Conservation (phyloP, 2,797 vertebrate genomes). For the Anableps anableps region DNA sequence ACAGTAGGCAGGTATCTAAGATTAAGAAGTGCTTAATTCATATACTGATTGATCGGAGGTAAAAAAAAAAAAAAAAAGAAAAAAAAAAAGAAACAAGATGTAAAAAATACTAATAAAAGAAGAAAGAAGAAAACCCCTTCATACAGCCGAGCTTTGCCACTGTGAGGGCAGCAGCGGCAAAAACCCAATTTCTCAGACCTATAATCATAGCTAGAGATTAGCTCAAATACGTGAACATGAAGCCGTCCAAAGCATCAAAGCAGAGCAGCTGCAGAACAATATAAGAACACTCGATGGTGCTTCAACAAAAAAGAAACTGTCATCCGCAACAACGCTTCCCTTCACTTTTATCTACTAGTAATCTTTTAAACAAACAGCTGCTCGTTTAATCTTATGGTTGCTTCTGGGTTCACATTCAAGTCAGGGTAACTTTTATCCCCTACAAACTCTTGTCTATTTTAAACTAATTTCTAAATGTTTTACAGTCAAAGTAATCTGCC, state of each 20-base stretch:
- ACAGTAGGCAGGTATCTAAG: neutral
- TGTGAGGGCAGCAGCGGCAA: neutral
- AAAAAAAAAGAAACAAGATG: neutral
- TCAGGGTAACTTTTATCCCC: neutral
- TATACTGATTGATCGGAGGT: neutral
- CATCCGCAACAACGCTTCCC: neutral
- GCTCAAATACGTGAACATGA: neutral
- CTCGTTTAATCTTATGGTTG: neutral
- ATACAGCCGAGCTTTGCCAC: neutral
- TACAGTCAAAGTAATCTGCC: neutral
- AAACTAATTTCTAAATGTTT: neutral
- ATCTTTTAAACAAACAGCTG: neutral
- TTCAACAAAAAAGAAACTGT: neutral
- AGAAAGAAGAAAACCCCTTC: neutral
- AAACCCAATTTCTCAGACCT: neutral
- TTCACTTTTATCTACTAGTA: neutral
- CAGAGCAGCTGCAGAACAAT: conserved; percentile 3
- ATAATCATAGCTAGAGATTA: neutral
- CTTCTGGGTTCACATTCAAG: neutral
- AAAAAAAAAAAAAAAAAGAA: neutral
- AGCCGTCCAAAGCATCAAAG: neutral
- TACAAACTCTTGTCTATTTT: neutral
- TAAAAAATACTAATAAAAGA: too few relatives aligned
- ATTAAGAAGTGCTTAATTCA: neutral
- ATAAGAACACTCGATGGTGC: neutral